These are phyloP conservation scores for Dusona sp. DNA, from an alignment of 2,888 invertebrate genomes.

Conservation along the genomic window DNA sequence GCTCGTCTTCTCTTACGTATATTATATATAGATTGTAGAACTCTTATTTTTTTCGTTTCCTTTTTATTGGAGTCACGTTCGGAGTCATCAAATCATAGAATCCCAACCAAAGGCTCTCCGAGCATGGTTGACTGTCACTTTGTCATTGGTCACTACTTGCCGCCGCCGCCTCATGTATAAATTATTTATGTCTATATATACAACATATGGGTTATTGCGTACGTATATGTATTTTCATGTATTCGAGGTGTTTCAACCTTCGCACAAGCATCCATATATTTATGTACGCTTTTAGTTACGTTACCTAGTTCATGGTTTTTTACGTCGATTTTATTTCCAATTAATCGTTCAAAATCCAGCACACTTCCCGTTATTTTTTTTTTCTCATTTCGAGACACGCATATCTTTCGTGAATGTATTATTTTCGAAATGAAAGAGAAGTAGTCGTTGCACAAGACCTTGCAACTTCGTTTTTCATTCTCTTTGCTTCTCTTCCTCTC, in stretches of 20 bases:
- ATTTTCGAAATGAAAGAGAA: neutral
- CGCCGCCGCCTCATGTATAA: slow-evolving; percentile 45
- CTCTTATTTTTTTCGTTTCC: slow-evolving; percentile 40
- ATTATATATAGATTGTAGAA: slow-evolving; percentile 26
- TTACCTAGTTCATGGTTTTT: neutral
- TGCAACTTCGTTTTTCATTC: neutral
- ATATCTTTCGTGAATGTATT: neutral
- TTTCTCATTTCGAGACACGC: neutral
- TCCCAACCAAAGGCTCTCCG: slow-evolving; percentile 67
- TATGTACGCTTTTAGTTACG: neutral
- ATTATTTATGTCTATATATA: neutral
- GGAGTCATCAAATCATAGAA: slow-evolving; percentile 68
- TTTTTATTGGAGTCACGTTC: slow-evolving; percentile 63
- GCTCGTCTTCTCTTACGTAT: slow-evolving; percentile 31
- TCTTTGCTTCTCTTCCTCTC: slow-evolving; percentile 5
- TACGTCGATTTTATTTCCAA: neutral
- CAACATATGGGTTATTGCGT: neutral
- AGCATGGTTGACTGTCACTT: slow-evolving; percentile 76
- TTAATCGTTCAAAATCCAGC: neutral
- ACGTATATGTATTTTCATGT: neutral
- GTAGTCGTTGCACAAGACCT: neutral
- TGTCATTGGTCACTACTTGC: slow-evolving; percentile 69
- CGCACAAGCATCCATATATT: slow-evolving; percentile 19
- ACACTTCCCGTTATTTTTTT: neutral
- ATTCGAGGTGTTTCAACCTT: slow-evolving; percentile 67